A percentile compares a stretch with the other conserved stretches of the same genome.
Evolutionary conservation across 2,113 vertebrate genomes (phyloP).

Genomic region (Hyaena hyaena): DNA sequence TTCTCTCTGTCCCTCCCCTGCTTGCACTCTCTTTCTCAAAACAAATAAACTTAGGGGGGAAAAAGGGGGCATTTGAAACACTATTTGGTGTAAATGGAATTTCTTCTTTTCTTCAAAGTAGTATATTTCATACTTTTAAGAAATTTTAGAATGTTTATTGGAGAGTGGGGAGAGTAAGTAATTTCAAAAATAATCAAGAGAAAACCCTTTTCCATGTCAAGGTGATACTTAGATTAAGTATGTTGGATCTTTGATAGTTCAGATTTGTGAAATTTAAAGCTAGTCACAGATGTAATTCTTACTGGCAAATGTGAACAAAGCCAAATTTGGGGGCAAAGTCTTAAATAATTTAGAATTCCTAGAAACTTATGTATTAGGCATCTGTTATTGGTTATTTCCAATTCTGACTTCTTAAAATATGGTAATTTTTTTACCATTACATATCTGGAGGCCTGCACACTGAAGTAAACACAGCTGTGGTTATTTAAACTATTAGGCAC

Average conservation of each 20-base stretch:
- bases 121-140: conserved; percentile 29
- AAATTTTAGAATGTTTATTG: conserved; percentile 34
- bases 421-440: background rate
- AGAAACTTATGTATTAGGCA: conserved; percentile 50
- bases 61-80: background rate
- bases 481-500: conserved; percentile 65
- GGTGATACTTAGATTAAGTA: conserved; percentile 38
- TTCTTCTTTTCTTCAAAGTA: conserved; percentile 46
- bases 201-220: conserved; percentile 44
- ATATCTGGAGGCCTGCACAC: conserved; percentile 52
- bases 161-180: background rate
- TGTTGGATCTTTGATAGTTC: conserved; percentile 15
- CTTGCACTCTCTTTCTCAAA: too few species aligned
- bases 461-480: conserved; percentile 64
- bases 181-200: conserved; percentile 27
- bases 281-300: conserved; percentile 37
- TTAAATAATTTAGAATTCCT: conserved; percentile 55
- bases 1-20: too few species aligned
- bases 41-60: too few species aligned
- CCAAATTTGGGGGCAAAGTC: conserved; percentile 7
- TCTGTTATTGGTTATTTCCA: conserved; percentile 64
- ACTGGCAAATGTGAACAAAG: conserved; percentile 54
- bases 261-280: conserved; percentile 50
- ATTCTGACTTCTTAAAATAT: conserved; percentile 56
- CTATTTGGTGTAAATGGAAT: conserved; percentile 36